phyloP scores from a whole-genome alignment of 2,113 vertebrate species.

The Ammodytes dubius region DNA sequence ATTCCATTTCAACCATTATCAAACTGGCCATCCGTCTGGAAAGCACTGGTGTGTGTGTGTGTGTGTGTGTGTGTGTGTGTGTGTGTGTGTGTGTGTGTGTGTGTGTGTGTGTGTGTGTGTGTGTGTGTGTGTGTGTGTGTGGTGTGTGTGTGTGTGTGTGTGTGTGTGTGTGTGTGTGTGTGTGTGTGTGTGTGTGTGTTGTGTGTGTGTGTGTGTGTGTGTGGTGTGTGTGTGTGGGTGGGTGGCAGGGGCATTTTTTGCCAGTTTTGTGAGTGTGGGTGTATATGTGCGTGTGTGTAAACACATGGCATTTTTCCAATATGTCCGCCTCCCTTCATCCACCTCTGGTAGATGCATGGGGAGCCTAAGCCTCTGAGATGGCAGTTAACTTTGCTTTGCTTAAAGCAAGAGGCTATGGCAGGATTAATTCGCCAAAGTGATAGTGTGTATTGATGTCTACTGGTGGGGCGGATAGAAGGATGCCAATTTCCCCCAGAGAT shows the following conservation, averaged over 20 bases:
- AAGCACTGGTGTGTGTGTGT: slow-evolving; percentile 44
- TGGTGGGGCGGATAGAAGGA: slow-evolving; percentile 30
- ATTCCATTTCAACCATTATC: slow-evolving; percentile 72
- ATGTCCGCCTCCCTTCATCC: slow-evolving; percentile 28
- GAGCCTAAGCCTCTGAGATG: slow-evolving; percentile 30
- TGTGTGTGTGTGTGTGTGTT: neutral
- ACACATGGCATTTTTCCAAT: slow-evolving; percentile 28
- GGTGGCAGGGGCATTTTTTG: neutral
- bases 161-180: neutral
- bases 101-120: neutral
- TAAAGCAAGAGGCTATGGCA: slow-evolving; percentile 49
- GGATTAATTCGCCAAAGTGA: slow-evolving; percentile 62
- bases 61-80: slow-evolving; percentile 40
- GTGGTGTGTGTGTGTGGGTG: slow-evolving; percentile 3
- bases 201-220: slow-evolving; percentile 12
- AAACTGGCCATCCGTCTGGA: slow-evolving; percentile 65
- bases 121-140: slow-evolving; percentile 17
- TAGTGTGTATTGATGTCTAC: slow-evolving; percentile 69
- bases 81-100: slow-evolving; percentile 11
- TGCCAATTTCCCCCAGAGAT: slow-evolving; percentile 45
- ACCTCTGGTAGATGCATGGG: slow-evolving; percentile 45
- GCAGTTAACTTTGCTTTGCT: slow-evolving; percentile 67
- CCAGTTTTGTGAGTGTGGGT: neutral
- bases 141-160: neutral
- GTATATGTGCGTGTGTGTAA: neutral